Evolutionary conservation across 2,888 invertebrate species (phyloP).

Genomic region (Bellardia pandia): DNA sequence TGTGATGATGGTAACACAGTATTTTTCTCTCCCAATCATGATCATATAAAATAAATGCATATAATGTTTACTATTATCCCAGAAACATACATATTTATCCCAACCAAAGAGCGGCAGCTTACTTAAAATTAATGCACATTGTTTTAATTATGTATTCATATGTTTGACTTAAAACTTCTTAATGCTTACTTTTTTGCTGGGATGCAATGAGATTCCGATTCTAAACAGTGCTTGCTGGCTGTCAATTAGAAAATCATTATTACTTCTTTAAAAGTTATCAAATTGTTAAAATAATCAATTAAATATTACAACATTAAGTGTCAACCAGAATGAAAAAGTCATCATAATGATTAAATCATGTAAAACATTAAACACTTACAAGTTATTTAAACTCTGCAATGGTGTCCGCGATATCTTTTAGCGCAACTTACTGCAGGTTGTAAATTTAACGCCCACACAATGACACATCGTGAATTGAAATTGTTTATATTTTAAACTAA

Average conservation of each 20-base stretch:
- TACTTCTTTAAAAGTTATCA: background rate
- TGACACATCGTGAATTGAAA: background rate
- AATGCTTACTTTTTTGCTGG: too few species aligned
- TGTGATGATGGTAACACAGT: too few species aligned
- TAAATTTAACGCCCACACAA: conserved; percentile 3
- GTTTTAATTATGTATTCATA: too few species aligned
- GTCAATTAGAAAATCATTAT: conserved; percentile 1
- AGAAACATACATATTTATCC: too few species aligned
- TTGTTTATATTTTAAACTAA: background rate
- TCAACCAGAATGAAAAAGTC: background rate
- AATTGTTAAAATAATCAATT: conserved; percentile 23
- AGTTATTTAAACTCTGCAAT: background rate
- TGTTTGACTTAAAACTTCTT: background rate
- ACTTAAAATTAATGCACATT: too few species aligned
- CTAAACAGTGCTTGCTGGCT: background rate
- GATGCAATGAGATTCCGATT: too few species aligned
- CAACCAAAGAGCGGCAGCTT: too few species aligned
- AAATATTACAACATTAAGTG: conserved; percentile 16
- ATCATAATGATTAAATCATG: background rate
- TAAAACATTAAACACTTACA: conserved; percentile 9
- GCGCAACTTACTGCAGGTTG: background rate
- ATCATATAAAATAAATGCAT: too few species aligned
- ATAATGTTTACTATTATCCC: too few species aligned
- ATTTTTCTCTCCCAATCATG: too few species aligned
- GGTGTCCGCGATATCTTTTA: background rate